phyloP scores from a whole-genome alignment of 2,113 vertebrate genomes.

The Heloderma charlesbogerti region DNA sequence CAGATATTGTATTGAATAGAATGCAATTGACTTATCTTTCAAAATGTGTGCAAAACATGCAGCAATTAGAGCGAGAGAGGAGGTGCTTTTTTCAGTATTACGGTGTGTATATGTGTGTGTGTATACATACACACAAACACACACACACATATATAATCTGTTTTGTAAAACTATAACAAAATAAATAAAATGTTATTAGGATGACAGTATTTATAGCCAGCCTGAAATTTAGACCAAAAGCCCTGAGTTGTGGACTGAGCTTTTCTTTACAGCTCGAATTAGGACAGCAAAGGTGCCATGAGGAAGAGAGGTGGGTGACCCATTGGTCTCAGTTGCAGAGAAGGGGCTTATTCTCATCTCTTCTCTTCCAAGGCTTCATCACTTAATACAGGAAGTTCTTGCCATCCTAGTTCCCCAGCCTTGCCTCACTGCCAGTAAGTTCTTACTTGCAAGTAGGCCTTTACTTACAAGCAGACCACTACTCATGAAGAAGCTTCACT shows the following conservation, averaged over 20 bases:
- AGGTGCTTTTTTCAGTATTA: background rate
- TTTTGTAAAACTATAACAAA: background rate
- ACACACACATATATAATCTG: too few species aligned
- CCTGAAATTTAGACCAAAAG: background rate
- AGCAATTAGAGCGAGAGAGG: conserved; percentile 35
- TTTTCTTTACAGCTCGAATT: background rate
- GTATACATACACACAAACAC: background rate
- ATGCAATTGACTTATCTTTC: conserved; percentile 36
- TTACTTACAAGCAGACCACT: background rate
- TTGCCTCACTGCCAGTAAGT: background rate
- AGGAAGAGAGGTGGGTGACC: background rate
- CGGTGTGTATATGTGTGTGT: background rate
- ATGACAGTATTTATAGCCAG: background rate
- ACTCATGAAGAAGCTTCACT: background rate
- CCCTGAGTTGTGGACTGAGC: background rate
- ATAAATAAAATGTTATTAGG: background rate
- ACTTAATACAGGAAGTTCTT: background rate
- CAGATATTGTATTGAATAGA: conserved; percentile 46
- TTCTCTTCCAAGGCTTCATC: background rate
- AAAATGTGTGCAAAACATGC: background rate
- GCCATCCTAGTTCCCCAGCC: background rate
- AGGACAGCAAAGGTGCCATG: background rate
- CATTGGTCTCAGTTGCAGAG: background rate
- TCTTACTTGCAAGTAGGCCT: background rate
- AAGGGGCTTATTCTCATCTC: background rate